These are phyloP conservation scores for Schizopygopsis malacanthus DNA, from an alignment of 2,797 vertebrate species.

Conservation along the genomic window DNA sequence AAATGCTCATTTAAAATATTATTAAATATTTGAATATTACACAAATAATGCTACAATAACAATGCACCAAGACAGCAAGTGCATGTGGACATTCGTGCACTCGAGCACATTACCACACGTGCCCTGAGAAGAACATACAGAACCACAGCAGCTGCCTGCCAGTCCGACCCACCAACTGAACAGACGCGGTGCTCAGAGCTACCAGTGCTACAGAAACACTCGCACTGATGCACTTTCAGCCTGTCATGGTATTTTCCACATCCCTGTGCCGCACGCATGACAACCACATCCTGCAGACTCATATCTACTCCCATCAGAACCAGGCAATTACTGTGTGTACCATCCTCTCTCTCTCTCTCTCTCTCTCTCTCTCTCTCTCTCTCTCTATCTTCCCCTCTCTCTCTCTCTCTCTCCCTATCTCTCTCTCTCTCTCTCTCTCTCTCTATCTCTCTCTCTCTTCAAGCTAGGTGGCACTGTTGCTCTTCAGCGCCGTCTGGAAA, in stretches of 20 bases:
- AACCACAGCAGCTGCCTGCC: background rate
- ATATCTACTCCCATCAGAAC: background rate
- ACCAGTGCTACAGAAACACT: background rate
- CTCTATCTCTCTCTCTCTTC: background rate
- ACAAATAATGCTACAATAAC: background rate
- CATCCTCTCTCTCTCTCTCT: background rate
- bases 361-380: background rate
- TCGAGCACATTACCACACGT: background rate
- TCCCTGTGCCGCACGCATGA: background rate
- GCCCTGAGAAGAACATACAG: background rate
- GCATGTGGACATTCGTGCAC: background rate
- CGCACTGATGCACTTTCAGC: background rate
- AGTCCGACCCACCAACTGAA: background rate
- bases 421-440: background rate
- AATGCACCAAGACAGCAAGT: background rate
- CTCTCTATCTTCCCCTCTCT: background rate
- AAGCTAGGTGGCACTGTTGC: conserved; percentile 73
- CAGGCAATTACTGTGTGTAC: background rate
- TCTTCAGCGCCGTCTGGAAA: conserved; percentile 55
- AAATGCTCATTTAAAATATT: background rate
- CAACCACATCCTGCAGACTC: background rate
- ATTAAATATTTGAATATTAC: background rate
- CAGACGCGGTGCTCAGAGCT: background rate
- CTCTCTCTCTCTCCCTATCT: background rate
- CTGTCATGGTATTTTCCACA: background rate